These are phyloP conservation scores for Diadophis punctatus DNA, from an alignment of 2,113 vertebrate species.

Conservation along the genomic window DNA sequence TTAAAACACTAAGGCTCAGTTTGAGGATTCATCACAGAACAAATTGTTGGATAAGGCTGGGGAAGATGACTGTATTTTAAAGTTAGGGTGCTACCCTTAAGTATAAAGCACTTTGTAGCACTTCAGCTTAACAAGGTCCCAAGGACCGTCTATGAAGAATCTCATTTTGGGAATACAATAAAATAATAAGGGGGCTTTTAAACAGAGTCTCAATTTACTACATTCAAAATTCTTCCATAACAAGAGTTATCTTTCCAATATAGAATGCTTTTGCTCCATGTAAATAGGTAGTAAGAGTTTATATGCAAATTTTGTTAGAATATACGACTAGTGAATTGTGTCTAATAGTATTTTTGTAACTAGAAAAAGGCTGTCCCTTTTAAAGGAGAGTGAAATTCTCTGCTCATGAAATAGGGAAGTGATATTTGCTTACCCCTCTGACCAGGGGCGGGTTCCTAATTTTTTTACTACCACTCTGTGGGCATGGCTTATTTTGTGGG, in stretches of 20 bases:
- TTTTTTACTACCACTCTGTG: too few relatives aligned
- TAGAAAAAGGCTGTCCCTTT: not conserved
- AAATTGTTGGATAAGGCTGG: conserved; percentile 58
- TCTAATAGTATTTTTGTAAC: not conserved
- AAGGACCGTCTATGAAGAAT: conserved; percentile 50
- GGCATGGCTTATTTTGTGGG: too few relatives aligned
- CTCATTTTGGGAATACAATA: conserved; percentile 35
- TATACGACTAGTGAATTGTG: not conserved
- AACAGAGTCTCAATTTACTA: conserved; percentile 16
- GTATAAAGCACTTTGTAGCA: conserved; percentile 25
- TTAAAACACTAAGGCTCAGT: conserved; percentile 69
- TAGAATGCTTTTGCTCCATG: conserved; percentile 33
- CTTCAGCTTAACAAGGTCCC: conserved; percentile 40
- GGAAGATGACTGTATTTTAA: conserved; percentile 58
- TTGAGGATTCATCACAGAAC: conserved; percentile 57
- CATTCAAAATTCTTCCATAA: conserved; percentile 33
- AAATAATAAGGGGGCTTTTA: conserved; percentile 32
- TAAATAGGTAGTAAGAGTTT: conserved; percentile 51
- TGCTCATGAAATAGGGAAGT: not conserved
- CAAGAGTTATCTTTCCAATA: conserved; percentile 48
- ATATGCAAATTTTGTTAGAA: not conserved
- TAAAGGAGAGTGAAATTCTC: not conserved
- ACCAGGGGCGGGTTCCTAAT: too few relatives aligned
- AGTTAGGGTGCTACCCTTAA: conserved; percentile 47
- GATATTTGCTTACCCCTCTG: not conserved